Base-by-base conservation (phyloP, 2,888 invertebrate genomes). In the Hirtodrosophila cameraria region DNA sequence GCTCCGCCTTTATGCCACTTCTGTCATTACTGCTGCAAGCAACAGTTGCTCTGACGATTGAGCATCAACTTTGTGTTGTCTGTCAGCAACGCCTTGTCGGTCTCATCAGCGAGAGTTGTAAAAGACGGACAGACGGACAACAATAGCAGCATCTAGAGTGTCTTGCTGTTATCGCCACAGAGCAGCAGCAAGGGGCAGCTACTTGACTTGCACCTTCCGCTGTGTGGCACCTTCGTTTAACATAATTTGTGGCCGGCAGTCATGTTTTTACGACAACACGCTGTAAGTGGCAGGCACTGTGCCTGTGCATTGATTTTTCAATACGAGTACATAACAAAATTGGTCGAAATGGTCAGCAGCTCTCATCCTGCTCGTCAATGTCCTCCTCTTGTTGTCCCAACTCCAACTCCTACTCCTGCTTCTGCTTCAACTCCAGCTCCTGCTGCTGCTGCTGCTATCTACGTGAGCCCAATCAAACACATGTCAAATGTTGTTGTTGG, bases 221-320 rank as follows among this genome's bases (percentile, higher is more conserved):
- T 18, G 52, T 60, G 55, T 59, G 72, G 74, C 76, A 71, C 67
- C 77, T 82, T 67, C 69, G 71, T 61, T 77, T 66, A 72, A 69
- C 76, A 80, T 83, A 80, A 83, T 83, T 83, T 83, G 86, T 78
- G 84, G 69, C 84, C 72, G 76, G 69, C 62, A 72, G 79, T 74
- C 68, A 70, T 75, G 73, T 64, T 73, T 75, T 75, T 67, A 83
- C 77, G 68, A 83, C 77, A n/a, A 82, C 73, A 73, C 77, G 73
- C 82, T 59, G 52, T 57, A 65, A 76, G 69, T 73, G 52, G 72
- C 72, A 55, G 57, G 28, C 38, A 63, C 46, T 46, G 46, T 55
- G 42, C 39, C 46, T 46, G 46, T 55, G 42, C 39, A 42, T 50
- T 59, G 55, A 68, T 60, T 79, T n/a, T 60, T 50, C 33, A 27